These are phyloP conservation scores for Desmodus rotundus DNA, from an alignment of 2,113 vertebrate species.

Conservation along the genomic window DNA sequence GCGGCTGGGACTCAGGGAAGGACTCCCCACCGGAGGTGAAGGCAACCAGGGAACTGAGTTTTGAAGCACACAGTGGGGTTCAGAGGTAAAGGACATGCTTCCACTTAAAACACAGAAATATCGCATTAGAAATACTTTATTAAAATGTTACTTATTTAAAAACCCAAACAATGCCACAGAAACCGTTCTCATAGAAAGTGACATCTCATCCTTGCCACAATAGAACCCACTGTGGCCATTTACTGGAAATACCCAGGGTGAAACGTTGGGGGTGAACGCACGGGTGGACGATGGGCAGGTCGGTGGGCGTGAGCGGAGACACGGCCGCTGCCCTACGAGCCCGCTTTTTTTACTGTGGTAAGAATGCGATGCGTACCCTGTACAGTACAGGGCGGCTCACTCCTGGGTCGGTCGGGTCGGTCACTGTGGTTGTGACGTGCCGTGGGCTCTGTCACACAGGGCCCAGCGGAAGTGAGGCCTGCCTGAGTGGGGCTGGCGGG, in stretches of 20 bases:
- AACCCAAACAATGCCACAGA: neutral
- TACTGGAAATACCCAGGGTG: neutral
- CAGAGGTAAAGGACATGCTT: neutral
- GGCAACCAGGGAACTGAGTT: neutral
- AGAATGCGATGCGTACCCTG: no score
- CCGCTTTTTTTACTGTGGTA: neutral
- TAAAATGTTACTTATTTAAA: neutral
- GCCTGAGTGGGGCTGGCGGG: no score
- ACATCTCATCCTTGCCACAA: neutral
- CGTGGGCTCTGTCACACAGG: no score
- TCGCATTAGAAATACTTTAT: neutral
- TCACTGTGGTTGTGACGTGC: neutral
- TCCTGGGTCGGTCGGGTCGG: neutral
- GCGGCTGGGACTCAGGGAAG: neutral
- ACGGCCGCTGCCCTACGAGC: neutral
- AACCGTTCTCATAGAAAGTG: neutral
- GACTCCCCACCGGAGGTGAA: rapidly evolving
- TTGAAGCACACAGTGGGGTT: neutral
- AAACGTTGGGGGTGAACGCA: neutral
- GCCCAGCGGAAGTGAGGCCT: no score
- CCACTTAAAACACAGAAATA: neutral
- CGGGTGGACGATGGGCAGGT: rapidly evolving
- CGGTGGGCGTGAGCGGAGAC: neutral
- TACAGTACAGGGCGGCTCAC: no score
- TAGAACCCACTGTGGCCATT: neutral